These are phyloP conservation scores for Sturnus vulgaris DNA, from an alignment of 2,113 vertebrate species.

Conservation along the genomic window DNA sequence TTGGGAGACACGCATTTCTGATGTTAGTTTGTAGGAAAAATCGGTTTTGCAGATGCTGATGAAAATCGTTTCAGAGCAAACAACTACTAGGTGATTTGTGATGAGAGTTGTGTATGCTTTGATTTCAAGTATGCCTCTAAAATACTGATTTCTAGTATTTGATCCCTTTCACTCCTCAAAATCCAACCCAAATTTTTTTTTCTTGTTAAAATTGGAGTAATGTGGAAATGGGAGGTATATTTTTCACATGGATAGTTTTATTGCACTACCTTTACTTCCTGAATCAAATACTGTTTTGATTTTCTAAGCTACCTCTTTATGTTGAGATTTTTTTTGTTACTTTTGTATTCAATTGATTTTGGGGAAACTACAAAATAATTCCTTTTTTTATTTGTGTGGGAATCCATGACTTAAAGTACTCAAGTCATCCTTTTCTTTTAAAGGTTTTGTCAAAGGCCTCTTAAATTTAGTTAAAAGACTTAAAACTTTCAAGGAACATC, in stretches of 20 bases:
- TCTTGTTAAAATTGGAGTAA: not conserved
- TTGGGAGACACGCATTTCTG: not conserved
- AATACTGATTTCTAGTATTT: not conserved
- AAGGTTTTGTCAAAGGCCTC: not conserved
- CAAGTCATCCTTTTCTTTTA: not conserved
- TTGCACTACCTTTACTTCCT: not conserved
- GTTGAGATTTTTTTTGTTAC: not conserved
- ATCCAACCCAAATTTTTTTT: not conserved
- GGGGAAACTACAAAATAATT: not conserved
- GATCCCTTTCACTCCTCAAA: not conserved
- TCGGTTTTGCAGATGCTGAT: not conserved
- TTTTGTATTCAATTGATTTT: not conserved
- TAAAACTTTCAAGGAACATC: not conserved
- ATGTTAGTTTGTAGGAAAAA: not conserved
- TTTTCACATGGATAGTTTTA: not conserved
- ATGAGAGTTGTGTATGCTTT: not conserved
- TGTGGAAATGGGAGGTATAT: not conserved
- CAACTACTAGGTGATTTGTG: not conserved
- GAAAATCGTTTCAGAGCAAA: not conserved
- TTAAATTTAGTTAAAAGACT: not conserved
- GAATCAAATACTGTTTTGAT: not conserved
- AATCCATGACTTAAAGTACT: not conserved
- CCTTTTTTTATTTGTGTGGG: not conserved
- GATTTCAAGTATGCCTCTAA: not conserved
- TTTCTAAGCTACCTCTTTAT: conserved; percentile 18